Conservation (phyloP, 2,797 vertebrate species). For the Spatula clypeata region DNA sequence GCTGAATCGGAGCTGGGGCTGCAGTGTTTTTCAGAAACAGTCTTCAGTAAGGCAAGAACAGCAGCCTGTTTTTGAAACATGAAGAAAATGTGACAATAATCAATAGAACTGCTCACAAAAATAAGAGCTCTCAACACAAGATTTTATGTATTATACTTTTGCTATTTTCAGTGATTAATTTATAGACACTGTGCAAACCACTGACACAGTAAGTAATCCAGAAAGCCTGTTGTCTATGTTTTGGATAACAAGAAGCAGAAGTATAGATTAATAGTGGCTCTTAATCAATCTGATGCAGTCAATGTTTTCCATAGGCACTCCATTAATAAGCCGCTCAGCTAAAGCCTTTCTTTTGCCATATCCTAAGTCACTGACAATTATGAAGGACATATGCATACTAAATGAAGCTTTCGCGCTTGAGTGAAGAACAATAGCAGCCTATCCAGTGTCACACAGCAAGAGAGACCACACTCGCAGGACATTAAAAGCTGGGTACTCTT, state of each 20-base stretch:
- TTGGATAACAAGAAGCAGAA: constrained; percentile 20
- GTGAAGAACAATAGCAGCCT: constrained; percentile 8
- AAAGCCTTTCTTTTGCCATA: background rate
- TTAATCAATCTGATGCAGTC: constrained; percentile 34
- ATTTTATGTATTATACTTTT: background rate
- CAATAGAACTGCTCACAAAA: background rate
- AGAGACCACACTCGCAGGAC: background rate
- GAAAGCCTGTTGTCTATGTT: background rate
- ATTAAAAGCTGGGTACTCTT: constrained; percentile 39
- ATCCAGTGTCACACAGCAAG: background rate
- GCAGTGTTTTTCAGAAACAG: background rate
- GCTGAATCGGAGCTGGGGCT: background rate
- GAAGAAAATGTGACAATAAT: background rate
- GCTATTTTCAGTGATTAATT: background rate
- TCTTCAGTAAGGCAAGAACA: background rate
- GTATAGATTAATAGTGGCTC: constrained; percentile 19
- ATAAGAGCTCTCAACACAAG: background rate
- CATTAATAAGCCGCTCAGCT: background rate
- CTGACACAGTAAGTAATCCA: background rate
- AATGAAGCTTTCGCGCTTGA: background rate
- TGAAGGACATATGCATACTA: background rate
- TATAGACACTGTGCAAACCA: background rate
- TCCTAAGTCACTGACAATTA: background rate
- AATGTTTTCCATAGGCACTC: background rate
- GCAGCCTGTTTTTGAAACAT: background rate